Percentiles rank a stretch among this genome's conserved stretches.
Evolutionary conservation across 2,797 vertebrate genomes (phyloP).

Genomic region (Pipistrellus pipistrellus): DNA sequence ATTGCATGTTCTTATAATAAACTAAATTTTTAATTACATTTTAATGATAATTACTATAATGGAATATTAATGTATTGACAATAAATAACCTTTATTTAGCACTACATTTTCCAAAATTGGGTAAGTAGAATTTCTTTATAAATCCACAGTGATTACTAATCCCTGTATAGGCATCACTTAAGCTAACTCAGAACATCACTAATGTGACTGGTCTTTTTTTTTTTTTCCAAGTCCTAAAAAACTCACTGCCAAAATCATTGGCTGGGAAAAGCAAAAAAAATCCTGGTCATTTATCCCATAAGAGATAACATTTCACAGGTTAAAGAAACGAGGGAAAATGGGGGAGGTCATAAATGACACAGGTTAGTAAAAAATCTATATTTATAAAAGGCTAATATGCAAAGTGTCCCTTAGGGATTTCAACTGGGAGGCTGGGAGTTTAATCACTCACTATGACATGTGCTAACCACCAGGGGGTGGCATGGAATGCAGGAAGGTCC

Average conservation of each 20-base stretch:
- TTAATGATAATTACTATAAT: neutral
- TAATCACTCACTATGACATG: too few relatives aligned
- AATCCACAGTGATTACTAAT: neutral
- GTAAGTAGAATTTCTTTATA: neutral
- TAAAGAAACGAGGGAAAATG: too few relatives aligned
- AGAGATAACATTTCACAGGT: too few relatives aligned
- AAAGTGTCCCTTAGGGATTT: too few relatives aligned
- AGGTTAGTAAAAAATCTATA: too few relatives aligned
- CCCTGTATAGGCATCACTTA: neutral
- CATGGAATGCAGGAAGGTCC: too few relatives aligned
- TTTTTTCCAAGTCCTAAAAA: neutral
- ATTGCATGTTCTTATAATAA: neutral
- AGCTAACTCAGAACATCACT: neutral
- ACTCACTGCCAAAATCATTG: neutral
- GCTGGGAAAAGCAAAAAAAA: neutral
- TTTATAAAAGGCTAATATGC: too few relatives aligned
- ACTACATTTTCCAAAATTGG: neutral
- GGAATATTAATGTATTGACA: neutral
- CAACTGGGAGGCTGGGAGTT: too few relatives aligned
- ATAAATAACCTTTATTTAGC: neutral
- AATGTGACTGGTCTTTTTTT: neutral
- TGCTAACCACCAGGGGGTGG: too few relatives aligned
- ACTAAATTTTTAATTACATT: too few relatives aligned
- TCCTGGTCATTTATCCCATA: neutral
- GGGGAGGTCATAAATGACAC: too few relatives aligned